Base-by-base conservation (phyloP, 1,140 invertebrate species). In the Condylostylus longicornis region DNA sequence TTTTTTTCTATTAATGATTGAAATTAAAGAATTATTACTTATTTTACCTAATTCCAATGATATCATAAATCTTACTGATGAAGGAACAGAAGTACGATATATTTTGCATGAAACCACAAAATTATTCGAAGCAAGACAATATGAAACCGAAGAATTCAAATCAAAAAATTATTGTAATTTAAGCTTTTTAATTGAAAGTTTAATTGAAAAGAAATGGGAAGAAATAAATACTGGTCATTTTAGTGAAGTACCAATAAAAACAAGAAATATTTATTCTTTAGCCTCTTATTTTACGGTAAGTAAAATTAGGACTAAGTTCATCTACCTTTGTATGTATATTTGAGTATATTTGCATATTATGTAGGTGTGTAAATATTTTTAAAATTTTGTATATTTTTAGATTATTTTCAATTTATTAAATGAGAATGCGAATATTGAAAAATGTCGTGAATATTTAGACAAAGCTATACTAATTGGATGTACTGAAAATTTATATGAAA, bases 171-270 rank as follows among this genome's bases (percentile, higher is more conserved):
- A n/a, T n/a, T n/a, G n/a, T n/a, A n/a, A n/a, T n/a, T n/a, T n/a
- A n/a, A n/a, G n/a, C 33, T 55, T 60, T 42, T 44, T 61, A 44
- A 47, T 70, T 18, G 61, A 72, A 49, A 67, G 67, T 21, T 65
- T 83, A 37, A 60, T 84, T 29, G 80, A 86, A 58, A 69, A 70
- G 49, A 68, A 67, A 43, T 85, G 83, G 76, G 83, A 90, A 61
- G 63, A 71, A 46, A 66, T 90, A 10, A 86, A 90, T 62, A 78
- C 78, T 30, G 85, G 86, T 1, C 72, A 85, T 49, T 93, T 86
- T 79, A 82, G 77, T 65, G 68, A 77, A 51, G 82, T 90, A 10
- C 61, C 69, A 20, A 41, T 69, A 27, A 58, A 48, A 15, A 58
- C 70, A 30, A 65, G 75, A 46, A 70, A 73, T 53, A 65, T 68